phyloP scores from a whole-genome alignment of 1,140 invertebrate genomes.

The Protaetia brevitarsis region DNA sequence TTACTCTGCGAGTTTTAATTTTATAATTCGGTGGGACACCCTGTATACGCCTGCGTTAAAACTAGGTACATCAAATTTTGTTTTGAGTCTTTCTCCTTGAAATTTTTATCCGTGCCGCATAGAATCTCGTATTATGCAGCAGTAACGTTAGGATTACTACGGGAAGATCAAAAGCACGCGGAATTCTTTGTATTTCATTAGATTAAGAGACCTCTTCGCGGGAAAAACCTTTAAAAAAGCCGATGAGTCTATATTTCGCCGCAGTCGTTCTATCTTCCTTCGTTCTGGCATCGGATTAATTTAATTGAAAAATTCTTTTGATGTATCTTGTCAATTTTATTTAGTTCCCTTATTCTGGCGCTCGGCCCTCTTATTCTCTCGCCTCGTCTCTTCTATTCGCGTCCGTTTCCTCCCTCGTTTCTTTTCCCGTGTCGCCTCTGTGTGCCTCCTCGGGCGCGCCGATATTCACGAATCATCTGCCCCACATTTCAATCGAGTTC shows the following conservation, averaged over 20 bases:
- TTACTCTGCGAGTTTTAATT: no score
- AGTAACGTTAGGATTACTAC: no score
- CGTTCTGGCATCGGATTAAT: background rate
- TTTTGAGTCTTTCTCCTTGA: no score
- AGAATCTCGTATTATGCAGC: no score
- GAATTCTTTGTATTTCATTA: constrained; percentile 18
- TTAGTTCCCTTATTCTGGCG: background rate
- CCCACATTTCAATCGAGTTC: no score
- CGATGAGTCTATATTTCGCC: constrained; percentile 5
- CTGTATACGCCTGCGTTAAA: no score
- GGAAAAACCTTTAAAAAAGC: background rate
- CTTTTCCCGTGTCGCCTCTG: background rate
- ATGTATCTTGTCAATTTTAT: constrained; percentile 3
- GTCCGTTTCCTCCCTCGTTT: background rate
- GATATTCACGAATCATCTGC: no score
- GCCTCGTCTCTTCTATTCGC: no score
- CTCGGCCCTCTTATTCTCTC: background rate
- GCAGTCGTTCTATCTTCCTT: background rate
- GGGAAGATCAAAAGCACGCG: background rate
- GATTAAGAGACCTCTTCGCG: background rate
- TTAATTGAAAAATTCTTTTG: constrained; percentile 19
- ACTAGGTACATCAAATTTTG: no score
- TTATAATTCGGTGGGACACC: no score
- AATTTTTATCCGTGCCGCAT: no score
- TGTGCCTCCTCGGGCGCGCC: no score